Evolutionary conservation across 2,797 vertebrate species (phyloP), one percentile per base, ranked within the genome.

Genomic region (Sebastes aleutianus): DNA sequence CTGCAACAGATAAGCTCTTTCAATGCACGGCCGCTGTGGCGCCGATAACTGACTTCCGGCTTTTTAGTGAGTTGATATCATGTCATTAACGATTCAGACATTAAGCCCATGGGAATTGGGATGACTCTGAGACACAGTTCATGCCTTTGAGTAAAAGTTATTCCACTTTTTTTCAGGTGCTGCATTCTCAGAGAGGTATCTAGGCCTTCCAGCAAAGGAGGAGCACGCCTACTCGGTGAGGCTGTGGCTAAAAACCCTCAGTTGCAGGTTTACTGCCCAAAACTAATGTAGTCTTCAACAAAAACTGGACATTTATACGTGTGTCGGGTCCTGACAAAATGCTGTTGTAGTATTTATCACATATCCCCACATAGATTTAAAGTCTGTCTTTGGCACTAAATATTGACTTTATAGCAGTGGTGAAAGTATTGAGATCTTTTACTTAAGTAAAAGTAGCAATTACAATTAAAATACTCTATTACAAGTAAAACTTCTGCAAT

Each of bases 171-270:
- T 47, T 88, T 67, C 84, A 97, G 96, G 94, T 79, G 96, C 96
- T 63, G 95, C 95, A 2, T 96, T 97, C 86, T 96, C 96, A 2
- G 96, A 97, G 88, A 88, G 96, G 70, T 96, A 94, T 87, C 88
- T 97, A 2, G 96, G 96, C n/a, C 90, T 96, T 79, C 96, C 96
- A 84, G 91, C 94, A 29, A 95, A 95, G 83, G 96, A 97, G 62
- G 96, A 96, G 70, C 95, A 96, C 20, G 91, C 94, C 39, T 97
- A 97, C 80, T 94, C 76, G 83, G 96, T 97, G 89, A 90, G 92
- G 31, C 31, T 47, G 29, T 71, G 24, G 24, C 29, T 34, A 59
- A 26, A 68, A 16, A 47, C 11, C n/a, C 65, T 78, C 32, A 68
- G 8, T 1, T 72, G 18, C 9, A 85, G 43, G 11, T 75, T 57